Conservation (phyloP, 1,140 invertebrate species). For the Riptortus pedestris region DNA sequence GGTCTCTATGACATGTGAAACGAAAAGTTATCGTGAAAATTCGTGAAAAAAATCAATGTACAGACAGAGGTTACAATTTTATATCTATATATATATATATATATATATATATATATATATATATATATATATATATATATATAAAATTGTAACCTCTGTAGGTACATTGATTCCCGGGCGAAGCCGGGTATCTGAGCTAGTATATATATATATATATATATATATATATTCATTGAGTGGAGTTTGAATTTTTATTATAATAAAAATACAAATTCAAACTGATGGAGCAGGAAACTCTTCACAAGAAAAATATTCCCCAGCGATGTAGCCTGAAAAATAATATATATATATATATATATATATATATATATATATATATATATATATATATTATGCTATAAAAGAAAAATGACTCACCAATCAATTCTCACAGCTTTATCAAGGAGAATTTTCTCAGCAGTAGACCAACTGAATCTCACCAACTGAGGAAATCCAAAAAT, state of each 20-base stretch:
- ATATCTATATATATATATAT: too few species aligned
- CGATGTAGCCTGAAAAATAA: not conserved
- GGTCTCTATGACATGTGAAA: too few species aligned
- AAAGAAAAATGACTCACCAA: slow-evolving; percentile 43
- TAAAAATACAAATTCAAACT: not conserved
- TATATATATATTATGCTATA: not conserved
- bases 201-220: too few species aligned
- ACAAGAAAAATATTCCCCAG: not conserved
- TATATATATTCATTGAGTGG: not conserved
- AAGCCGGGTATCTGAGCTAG: too few species aligned
- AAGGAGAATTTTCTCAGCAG: slow-evolving; percentile 70
- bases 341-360: not conserved
- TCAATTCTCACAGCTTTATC: slow-evolving; percentile 60
- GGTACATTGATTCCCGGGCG: too few species aligned
- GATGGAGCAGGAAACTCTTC: not conserved
- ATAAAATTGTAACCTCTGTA: too few species aligned
- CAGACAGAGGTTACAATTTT: too few species aligned
- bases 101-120: too few species aligned
- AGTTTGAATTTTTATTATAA: not conserved
- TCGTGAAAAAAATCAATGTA: too few species aligned
- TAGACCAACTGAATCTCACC: slow-evolving; percentile 98
- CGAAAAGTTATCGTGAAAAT: too few species aligned
- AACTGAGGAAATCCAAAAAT: slow-evolving; percentile 93
- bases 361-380: not conserved
- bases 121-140: too few species aligned